Percentiles rank a stretch among this genome's conserved stretches.
Evolutionary conservation across 2,113 vertebrate species (phyloP).

Genomic region (Balaeniceps rex): DNA sequence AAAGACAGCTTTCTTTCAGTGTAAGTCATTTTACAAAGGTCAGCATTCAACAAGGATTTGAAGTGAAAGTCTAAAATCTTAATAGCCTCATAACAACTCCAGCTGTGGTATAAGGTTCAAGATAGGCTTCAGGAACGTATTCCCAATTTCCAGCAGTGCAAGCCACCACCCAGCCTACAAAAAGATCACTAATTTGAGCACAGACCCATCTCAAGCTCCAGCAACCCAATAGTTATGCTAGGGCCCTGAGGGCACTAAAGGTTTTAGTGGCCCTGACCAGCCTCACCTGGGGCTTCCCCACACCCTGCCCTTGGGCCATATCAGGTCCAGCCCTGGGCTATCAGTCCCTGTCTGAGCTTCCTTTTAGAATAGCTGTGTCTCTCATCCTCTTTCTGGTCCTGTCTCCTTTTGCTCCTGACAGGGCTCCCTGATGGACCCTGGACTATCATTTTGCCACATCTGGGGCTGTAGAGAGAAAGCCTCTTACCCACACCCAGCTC

Average conservation of each 20-base stretch:
- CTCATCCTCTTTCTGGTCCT: not conserved
- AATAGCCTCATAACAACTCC: not conserved
- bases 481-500: not conserved
- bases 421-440: too few relatives aligned
- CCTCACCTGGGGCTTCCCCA: not conserved
- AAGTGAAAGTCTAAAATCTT: not conserved
- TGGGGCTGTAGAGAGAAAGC: not conserved
- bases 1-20: not conserved
- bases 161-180: not conserved
- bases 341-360: not conserved
- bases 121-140: not conserved
- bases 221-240: too few relatives aligned
- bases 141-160: not conserved
- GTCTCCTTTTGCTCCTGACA: not conserved
- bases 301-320: not conserved
- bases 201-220: not conserved
- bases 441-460: not conserved
- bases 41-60: not conserved
- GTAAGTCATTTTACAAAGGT: not conserved
- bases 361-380: not conserved
- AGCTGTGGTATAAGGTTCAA: not conserved
- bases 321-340: not conserved
- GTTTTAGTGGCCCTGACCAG: not conserved
- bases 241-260: too few relatives aligned
- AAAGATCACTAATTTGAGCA: not conserved